Evolutionary conservation across 2,113 vertebrate genomes (phyloP).

Genomic region (Panurus biarmicus): DNA sequence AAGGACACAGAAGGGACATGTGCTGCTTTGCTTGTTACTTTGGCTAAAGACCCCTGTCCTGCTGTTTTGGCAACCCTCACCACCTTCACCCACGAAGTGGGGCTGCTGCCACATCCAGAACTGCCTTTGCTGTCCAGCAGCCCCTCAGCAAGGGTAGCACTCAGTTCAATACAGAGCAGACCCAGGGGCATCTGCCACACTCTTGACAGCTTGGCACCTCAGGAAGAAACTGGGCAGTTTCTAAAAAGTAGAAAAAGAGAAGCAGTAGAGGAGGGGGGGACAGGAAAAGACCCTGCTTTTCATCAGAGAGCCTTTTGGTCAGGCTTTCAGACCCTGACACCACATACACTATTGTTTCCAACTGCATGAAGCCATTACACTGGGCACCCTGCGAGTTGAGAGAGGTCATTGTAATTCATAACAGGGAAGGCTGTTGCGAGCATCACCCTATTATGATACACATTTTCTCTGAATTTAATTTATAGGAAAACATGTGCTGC

Average conservation of each 20-base stretch:
- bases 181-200: background rate
- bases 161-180: background rate
- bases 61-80: background rate
- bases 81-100: background rate
- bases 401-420: slow-evolving; percentile 45
- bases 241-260: background rate
- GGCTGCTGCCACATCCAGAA: background rate
- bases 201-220: background rate
- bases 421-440: slow-evolving; percentile 14
- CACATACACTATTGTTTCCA: background rate
- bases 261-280: background rate
- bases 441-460: slow-evolving; percentile 46
- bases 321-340: background rate
- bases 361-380: background rate
- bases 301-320: background rate
- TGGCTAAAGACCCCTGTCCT: background rate
- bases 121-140: background rate
- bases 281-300: background rate
- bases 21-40: background rate
- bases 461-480: slow-evolving; percentile 60
- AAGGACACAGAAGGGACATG: background rate
- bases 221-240: background rate
- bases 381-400: background rate
- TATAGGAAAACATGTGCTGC: slow-evolving; percentile 49
- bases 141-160: background rate